phyloP scores from a whole-genome alignment of 2,797 vertebrate genomes.

The Esox lucius region DNA sequence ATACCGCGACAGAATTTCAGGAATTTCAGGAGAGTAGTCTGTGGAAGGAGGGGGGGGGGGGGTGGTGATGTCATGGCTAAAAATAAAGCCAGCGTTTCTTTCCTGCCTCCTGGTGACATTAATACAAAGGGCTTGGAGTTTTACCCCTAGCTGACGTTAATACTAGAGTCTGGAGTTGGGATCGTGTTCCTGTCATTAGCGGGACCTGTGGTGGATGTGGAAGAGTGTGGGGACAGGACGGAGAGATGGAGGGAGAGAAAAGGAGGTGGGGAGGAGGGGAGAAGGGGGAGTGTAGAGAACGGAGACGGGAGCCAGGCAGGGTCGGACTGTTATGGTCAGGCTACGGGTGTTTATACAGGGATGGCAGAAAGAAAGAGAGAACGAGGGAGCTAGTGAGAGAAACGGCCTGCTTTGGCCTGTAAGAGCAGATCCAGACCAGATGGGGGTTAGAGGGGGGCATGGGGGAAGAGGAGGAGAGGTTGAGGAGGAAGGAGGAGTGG shows the following conservation, averaged over 20 bases:
- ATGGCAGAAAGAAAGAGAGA: conserved; percentile 51
- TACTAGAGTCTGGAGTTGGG: neutral
- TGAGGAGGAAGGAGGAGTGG: conserved; percentile 8
- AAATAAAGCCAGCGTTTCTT: neutral
- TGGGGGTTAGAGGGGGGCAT: conserved; percentile 63
- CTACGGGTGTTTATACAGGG: conserved; percentile 71
- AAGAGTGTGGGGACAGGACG: neutral
- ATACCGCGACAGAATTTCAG: conserved; percentile 10
- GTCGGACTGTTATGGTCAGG: conserved; percentile 66
- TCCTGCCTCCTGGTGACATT: neutral
- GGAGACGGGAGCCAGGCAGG: conserved; percentile 30
- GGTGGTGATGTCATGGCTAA: neutral
- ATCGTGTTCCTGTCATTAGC: neutral
- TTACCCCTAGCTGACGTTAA: neutral
- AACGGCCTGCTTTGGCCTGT: conserved; percentile 49
- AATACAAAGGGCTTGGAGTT: neutral
- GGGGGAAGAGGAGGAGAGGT: conserved; percentile 22
- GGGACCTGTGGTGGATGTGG: neutral
- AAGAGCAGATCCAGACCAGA: conserved; percentile 75
- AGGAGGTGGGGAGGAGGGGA: neutral
- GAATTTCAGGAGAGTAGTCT: conserved; percentile 22
- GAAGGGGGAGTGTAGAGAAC: neutral
- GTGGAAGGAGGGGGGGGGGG: neutral
- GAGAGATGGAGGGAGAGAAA: neutral
- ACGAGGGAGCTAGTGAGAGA: conserved; percentile 42